Evolutionary conservation across 2,797 vertebrate genomes (phyloP).

Genomic region (Urophycis tenuis): DNA sequence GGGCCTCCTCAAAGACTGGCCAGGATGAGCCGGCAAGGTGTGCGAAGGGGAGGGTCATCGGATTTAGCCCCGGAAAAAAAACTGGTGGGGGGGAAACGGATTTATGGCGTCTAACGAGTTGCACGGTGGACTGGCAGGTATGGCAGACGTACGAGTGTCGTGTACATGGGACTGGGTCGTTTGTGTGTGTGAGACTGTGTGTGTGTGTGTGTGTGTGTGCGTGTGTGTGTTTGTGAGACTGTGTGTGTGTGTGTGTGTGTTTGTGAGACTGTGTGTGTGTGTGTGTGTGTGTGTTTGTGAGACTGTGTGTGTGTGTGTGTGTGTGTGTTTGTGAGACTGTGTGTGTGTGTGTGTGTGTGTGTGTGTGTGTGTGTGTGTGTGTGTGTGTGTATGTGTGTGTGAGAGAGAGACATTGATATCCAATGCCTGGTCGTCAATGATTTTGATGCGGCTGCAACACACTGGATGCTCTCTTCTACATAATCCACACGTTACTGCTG

Average conservation of each 20-base stretch:
- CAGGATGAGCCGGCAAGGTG: conserved; percentile 54
- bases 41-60: conserved; percentile 56
- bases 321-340: neutral
- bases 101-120: conserved; percentile 53
- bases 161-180: neutral
- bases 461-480: neutral
- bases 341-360: neutral
- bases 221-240: neutral
- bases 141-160: conserved; percentile 12
- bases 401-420: neutral
- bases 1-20: conserved; percentile 52
- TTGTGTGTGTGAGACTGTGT: neutral
- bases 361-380: neutral
- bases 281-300: neutral
- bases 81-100: conserved; percentile 37
- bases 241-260: neutral
- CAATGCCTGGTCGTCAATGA: conserved; percentile 25
- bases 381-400: neutral
- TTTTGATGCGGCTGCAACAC: neutral
- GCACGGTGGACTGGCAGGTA: conserved; percentile 39
- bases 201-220: neutral
- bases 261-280: neutral
- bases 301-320: neutral
- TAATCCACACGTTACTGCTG: neutral
- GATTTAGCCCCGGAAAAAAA: conserved; percentile 32